phyloP scores from a whole-genome alignment of 1,140 invertebrate species.

The Neodiprion pinetum region DNA sequence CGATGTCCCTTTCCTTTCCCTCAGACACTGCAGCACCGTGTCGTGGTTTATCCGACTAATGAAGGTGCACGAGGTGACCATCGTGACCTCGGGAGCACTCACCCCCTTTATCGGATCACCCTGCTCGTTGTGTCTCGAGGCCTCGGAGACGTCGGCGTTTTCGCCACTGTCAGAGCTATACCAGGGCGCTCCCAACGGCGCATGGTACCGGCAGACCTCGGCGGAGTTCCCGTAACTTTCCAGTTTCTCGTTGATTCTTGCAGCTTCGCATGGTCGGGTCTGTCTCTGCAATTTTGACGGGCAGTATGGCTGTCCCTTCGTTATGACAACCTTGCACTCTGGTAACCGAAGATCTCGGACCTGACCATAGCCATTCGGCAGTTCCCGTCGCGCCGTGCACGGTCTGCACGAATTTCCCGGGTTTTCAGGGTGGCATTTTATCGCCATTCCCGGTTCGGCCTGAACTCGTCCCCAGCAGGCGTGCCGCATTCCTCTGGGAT shows the following conservation, averaged over 20 bases:
- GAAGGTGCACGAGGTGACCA: constrained; percentile 3
- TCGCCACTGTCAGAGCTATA: constrained; percentile 11
- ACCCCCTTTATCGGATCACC: neutral
- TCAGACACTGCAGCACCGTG: neutral
- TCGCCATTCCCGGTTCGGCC: neutral
- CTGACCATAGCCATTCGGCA: no score
- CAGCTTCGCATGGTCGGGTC: neutral
- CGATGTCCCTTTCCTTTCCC: neutral
- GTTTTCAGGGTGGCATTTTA: neutral
- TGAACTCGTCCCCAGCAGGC: neutral
- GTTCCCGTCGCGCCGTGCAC: neutral
- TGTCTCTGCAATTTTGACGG: neutral
- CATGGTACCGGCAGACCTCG: neutral
- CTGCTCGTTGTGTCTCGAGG: neutral
- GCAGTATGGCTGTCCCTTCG: neutral
- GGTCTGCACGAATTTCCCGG: no score
- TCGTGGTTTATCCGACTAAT: neutral
- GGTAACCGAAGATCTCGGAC: neutral
- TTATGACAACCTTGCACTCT: neutral
- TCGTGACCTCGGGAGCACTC: neutral
- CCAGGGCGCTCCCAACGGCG: neutral
- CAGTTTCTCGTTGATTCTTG: neutral
- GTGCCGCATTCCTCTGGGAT: no score
- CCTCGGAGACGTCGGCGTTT: constrained; percentile 1
- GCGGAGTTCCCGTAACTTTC: neutral